Percentiles rank a stretch among this genome's conserved stretches.
Evolutionary conservation across 2,113 vertebrate genomes (phyloP).

Genomic region (Sterrhoptilus dennistouni): DNA sequence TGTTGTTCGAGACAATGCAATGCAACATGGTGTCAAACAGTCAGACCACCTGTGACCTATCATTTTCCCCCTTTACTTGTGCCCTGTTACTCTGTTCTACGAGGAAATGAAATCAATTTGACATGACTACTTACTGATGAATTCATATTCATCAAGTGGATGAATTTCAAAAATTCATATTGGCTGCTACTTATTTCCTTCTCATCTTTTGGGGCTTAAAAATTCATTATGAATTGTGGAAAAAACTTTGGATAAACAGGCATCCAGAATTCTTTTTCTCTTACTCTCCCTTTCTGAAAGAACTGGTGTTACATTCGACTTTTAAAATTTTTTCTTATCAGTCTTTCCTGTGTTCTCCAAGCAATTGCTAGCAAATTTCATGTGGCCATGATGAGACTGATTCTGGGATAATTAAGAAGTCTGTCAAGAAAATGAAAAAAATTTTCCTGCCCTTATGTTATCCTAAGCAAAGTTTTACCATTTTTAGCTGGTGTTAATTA

Average conservation of each 20-base stretch:
- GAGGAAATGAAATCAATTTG: not conserved
- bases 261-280: not conserved
- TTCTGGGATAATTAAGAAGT: not conserved
- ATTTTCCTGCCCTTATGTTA: not conserved
- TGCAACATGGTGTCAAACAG: not conserved
- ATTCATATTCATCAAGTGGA: not conserved
- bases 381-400: not conserved
- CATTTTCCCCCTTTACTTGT: not conserved
- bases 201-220: not conserved
- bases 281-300: not conserved
- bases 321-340: not conserved
- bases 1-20: not conserved
- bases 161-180: not conserved
- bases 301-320: not conserved
- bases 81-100: not conserved
- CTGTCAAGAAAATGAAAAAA: not conserved
- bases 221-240: not conserved
- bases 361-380: not conserved
- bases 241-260: not conserved
- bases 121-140: not conserved
- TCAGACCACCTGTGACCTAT: not conserved
- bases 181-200: not conserved
- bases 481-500: constrained; percentile 7
- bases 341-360: not conserved
- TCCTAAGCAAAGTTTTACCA: not conserved